Conservation (phyloP, 2,797 vertebrate species). For the Pantherophis alleghaniensis region DNA sequence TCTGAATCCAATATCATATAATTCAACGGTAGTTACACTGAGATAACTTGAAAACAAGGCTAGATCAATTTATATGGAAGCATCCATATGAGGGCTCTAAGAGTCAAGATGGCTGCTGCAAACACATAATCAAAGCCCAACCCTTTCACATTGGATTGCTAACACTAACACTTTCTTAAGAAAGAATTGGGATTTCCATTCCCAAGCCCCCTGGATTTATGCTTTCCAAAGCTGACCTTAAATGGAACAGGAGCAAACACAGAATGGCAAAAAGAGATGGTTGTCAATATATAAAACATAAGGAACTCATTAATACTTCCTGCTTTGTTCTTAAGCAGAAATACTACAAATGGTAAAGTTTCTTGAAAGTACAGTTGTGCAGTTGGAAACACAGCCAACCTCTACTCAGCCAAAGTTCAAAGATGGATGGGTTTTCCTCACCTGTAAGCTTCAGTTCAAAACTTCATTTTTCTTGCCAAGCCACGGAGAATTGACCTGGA, state of each 20-base stretch:
- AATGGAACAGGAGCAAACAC: background rate
- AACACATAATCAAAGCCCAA: background rate
- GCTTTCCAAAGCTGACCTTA: background rate
- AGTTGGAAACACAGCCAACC: background rate
- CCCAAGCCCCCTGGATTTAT: background rate
- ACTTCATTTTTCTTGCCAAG: constrained; percentile 13
- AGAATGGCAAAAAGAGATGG: background rate
- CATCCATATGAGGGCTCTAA: background rate
- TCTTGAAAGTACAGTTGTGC: background rate
- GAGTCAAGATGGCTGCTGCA: background rate
- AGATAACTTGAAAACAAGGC: background rate
- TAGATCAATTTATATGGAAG: background rate
- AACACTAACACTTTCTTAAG: background rate
- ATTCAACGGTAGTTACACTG: background rate
- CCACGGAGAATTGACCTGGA: background rate
- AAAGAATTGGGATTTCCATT: too few relatives aligned
- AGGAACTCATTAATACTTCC: constrained; percentile 2
- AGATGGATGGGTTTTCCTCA: constrained; percentile 10
- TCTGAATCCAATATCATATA: background rate
- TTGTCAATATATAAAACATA: background rate
- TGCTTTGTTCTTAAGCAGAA: background rate
- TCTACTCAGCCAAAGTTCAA: background rate
- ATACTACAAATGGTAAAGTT: background rate
- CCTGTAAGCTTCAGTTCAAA: constrained; percentile 4
- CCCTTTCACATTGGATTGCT: background rate